Base-by-base conservation (phyloP, 2,797 vertebrate species). In the Cynopterus sphinx region DNA sequence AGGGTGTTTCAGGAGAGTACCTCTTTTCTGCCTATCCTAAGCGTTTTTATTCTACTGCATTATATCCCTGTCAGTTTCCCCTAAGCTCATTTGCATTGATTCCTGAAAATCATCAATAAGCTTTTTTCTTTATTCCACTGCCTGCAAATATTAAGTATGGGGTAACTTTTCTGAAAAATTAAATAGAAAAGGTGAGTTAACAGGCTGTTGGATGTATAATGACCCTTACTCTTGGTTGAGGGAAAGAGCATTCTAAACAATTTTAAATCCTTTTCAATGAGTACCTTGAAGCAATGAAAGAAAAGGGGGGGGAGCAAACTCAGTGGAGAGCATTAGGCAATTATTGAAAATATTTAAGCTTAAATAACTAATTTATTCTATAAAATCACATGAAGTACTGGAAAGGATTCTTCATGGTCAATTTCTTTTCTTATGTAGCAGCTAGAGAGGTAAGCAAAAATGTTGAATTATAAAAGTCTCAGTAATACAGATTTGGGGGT, bases 201-300 rank as follows among this genome's bases (percentile, higher is more conserved):
- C 24, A 65, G 79, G 28, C 59, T 90, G 43, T 55, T 49, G 46
- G 63, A n/a, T 73, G 17, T 70, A 86, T 63, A 94, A 95, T 78
- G 79, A 36, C 46, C 63, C 87, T 82, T 73, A 65, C 63, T 94
- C 77, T 81, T 86, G 74, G 57, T 73, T 59, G 90, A 92, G 73
- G 87, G 70, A 97, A 97, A 97, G n/a, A 97, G 85, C 78, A 46
- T 93, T 92, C 87, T 95, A 97, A 97, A 95, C 90, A 95, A 97
- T 96, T 95, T 96, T 95, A 95, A 96, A 92, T 96, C 85, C 81
- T 95, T 94, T 96, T 93, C 82, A 82, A 28, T 59, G 84, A 88
- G 88, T 92, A 79, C 93, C 77, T 89, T 51, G 41, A 83, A 94
- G 96, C 51, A 83, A 87, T 71, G n/a, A 96, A 96, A 94, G 49